Evolutionary conservation across 2,113 vertebrate species (phyloP).

Genomic region (Phycodurus eques): DNA sequence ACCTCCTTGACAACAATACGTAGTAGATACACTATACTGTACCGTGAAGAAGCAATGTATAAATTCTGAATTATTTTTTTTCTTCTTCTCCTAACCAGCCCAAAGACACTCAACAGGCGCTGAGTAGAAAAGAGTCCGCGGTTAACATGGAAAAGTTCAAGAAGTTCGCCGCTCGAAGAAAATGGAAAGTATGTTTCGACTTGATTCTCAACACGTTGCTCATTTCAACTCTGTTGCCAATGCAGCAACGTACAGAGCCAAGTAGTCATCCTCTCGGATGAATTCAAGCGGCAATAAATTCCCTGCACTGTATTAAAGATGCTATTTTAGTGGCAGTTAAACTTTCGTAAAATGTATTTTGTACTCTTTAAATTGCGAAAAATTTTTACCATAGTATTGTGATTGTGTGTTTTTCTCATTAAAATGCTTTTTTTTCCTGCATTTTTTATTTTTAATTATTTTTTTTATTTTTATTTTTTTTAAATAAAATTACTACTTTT

Average conservation of each 20-base stretch:
- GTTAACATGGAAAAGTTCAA: slow-evolving; percentile 99
- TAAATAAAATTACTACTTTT: no score
- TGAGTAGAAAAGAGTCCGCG: slow-evolving; percentile 94
- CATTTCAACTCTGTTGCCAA: background rate
- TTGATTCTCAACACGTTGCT: background rate
- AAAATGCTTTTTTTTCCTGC: no score
- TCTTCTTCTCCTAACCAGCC: slow-evolving; percentile 72
- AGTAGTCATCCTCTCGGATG: background rate
- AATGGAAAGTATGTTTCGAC: slow-evolving; percentile 87
- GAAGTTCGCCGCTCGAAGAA: slow-evolving; percentile 93
- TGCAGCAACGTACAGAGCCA: background rate
- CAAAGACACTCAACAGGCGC: slow-evolving; percentile 92
- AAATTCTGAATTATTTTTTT: background rate
- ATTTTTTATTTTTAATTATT: no score
- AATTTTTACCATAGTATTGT: no score
- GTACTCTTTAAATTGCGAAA: no score
- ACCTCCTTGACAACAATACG: background rate
- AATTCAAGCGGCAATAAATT: background rate
- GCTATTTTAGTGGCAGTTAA: no score
- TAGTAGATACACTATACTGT: background rate
- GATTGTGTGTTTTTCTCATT: no score
- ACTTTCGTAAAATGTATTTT: no score
- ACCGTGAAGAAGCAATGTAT: no score
- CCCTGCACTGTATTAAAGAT: no score
- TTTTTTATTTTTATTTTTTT: no score